Percentiles rank a stretch among this genome's conserved stretches.
Conservation (phyloP, 2,113 vertebrate species). For the Azemiops feae region DNA sequence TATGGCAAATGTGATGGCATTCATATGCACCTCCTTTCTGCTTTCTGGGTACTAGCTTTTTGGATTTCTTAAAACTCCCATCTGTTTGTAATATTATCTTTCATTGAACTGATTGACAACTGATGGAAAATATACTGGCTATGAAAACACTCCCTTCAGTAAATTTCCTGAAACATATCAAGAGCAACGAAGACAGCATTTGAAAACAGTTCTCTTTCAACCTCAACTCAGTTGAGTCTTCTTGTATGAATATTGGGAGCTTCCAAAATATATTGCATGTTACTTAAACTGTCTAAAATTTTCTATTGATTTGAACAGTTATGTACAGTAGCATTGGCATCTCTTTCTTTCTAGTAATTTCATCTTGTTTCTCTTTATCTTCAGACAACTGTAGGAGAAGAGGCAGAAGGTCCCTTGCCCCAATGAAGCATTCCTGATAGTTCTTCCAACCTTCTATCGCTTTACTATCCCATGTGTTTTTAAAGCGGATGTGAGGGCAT, state of each 20-base stretch:
- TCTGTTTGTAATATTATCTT: background rate
- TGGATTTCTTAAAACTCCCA: background rate
- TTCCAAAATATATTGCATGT: background rate
- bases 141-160: background rate
- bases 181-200: background rate
- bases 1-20: background rate
- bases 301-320: background rate
- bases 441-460: background rate
- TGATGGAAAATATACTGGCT: background rate
- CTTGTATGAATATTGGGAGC: background rate
- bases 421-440: background rate
- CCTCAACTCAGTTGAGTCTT: background rate
- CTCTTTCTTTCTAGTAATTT: background rate
- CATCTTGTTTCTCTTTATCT: background rate
- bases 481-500: background rate
- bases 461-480: background rate
- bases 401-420: background rate
- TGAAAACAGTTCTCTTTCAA: background rate
- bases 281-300: background rate
- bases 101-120: background rate
- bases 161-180: background rate
- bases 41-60: background rate
- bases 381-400: conserved; percentile 30
- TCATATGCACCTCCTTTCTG: background rate
- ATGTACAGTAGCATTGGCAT: background rate